Conservation (phyloP, 2,888 invertebrate species). For the Cenopis cana region DNA sequence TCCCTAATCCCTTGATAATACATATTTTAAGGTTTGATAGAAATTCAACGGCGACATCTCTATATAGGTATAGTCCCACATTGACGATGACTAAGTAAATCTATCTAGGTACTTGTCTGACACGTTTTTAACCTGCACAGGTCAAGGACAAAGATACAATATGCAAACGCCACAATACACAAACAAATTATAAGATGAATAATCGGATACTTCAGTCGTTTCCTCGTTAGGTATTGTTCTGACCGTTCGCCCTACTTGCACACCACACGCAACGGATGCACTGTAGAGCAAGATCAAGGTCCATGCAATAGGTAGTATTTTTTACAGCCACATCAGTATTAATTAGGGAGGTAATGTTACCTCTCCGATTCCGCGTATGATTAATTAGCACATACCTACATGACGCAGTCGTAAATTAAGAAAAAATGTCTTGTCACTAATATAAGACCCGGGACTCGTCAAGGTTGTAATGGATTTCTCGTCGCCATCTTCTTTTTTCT, state of each 20-base stretch:
- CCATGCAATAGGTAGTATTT: not conserved
- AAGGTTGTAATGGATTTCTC: too few species aligned
- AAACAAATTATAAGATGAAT: constrained; percentile 15
- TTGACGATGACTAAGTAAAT: too few species aligned
- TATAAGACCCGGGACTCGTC: not conserved
- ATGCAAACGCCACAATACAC: constrained; percentile 4
- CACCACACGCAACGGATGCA: constrained; percentile 1
- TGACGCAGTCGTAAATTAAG: constrained; percentile 1
- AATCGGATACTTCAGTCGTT: constrained; percentile 1
- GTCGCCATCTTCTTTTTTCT: too few species aligned
- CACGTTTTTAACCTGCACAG: not conserved
- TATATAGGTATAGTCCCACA: not conserved
- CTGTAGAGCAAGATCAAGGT: constrained; percentile 17
- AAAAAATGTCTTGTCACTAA: constrained; percentile 15
- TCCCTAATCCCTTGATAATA: not conserved
- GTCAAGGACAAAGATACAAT: constrained; percentile 5
- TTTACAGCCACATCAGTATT: not conserved
- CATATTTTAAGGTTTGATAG: not conserved
- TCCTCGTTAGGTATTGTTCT: constrained; percentile 29
- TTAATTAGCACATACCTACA: constrained; percentile 21
- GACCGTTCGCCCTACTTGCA: constrained; percentile 26
- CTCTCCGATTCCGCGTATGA: constrained; percentile 7
- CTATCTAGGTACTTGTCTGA: too few species aligned
- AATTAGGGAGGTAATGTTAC: constrained; percentile 15
- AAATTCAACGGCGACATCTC: not conserved